Percentiles rank a stretch among this genome's conserved stretches.
These are phyloP conservation scores for Galerucella nymphaeae DNA, from an alignment of 2,888 invertebrate genomes.

Conservation along the genomic window DNA sequence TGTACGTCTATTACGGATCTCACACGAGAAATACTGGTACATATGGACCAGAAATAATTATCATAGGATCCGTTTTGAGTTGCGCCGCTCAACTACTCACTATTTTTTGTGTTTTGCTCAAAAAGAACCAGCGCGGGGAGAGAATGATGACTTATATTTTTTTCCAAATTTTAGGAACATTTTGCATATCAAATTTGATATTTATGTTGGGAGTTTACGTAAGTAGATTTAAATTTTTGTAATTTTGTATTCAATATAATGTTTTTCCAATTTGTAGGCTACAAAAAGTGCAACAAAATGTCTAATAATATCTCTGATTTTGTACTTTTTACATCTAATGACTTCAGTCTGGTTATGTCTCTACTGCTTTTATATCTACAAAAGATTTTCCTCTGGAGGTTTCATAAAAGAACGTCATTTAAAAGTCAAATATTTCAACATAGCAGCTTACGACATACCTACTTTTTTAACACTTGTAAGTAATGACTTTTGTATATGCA, in stretches of 20 bases:
- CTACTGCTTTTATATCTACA: slow-evolving; percentile 73
- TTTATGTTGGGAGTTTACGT: slow-evolving; percentile 77
- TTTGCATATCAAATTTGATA: slow-evolving; percentile 71
- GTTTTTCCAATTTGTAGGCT: slow-evolving; percentile 65
- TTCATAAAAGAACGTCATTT: slow-evolving; percentile 57
- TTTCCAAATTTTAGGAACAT: slow-evolving; percentile 72
- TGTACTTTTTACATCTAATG: slow-evolving; percentile 77
- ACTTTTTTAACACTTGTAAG: slow-evolving; percentile 76
- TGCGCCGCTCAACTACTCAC: slow-evolving; percentile 67
- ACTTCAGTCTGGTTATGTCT: slow-evolving; percentile 78
- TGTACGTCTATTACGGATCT: slow-evolving; percentile 76
- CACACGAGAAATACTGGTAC: slow-evolving; percentile 67
- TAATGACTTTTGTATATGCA: slow-evolving; percentile 28
- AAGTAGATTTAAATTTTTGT: slow-evolving; percentile 53
- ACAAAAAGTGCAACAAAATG: slow-evolving; percentile 74
- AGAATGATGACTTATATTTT: slow-evolving; percentile 68
- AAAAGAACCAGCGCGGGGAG: slow-evolving; percentile 59
- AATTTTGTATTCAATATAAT: neutral
- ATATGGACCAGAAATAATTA: slow-evolving; percentile 67
- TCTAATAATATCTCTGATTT: slow-evolving; percentile 73
- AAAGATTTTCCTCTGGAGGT: slow-evolving; percentile 65
- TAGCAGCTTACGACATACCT: slow-evolving; percentile 73
- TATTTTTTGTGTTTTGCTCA: slow-evolving; percentile 63
- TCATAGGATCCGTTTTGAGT: slow-evolving; percentile 67
- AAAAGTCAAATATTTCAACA: slow-evolving; percentile 71